Base-by-base conservation (phyloP, 2,888 invertebrate species). In the Hemicrepidius hirtus region DNA sequence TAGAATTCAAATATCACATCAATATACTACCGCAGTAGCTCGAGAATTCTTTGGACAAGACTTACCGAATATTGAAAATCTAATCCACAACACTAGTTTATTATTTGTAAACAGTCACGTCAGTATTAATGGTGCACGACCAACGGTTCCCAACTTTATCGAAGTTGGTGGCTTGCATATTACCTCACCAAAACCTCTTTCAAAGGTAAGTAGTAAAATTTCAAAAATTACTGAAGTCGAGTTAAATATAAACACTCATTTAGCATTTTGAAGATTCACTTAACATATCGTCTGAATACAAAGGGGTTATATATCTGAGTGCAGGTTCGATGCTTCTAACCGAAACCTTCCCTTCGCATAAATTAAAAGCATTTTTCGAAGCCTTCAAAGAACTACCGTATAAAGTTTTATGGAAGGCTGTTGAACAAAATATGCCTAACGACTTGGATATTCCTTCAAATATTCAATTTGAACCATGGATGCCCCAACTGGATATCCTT, bases 271-370 rank as follows among this genome's bases (percentile, higher is more conserved):
- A 78, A 68, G 73, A 80, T 63, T 79, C 81, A 75, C 76, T 84
- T 40, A 73, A 79, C 46, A 78, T 77, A 20, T 75, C 79, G 13
- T 49, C 75, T 46, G 6, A 46, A 24, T 72, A 41, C 35, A 77
- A 82, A 18, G 85, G 86, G 6, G 87, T 90, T n/a, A n/a, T n/a
- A n/a, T 90, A 89, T 80, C 89, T 90, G 85, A 89, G 89, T 75
- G 89, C 91, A 78, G 91, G 91, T 9, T 90, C 90, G 5, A 89
- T 90, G 88, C 85, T 91, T 0, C 83, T 87, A 20, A 88, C 89
- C 37, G 90, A 90, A 81, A 88, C 88, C 0, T 88, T 90, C 74
- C 88, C 90, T 0, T 83, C 82, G 40, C 85, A 87, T 16, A 87
- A 84, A 75, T 79, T 89, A 53, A 83, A 86, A 72, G 85, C 85